Base-by-base conservation (phyloP, 2,797 vertebrate genomes). In the Moxostoma hubbsi region DNA sequence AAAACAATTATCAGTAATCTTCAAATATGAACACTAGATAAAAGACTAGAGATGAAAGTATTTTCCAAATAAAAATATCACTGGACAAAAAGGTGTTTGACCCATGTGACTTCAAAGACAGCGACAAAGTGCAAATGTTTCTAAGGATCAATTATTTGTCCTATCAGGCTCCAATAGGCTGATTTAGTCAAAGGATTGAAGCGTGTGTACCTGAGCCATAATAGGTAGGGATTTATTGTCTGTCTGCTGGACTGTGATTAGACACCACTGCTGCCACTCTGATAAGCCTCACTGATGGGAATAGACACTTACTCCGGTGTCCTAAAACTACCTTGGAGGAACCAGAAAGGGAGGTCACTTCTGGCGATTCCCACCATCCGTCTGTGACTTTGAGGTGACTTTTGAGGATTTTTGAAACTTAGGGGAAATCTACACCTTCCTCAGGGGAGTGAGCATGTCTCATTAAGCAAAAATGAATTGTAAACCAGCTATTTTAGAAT, bases 1-100 rank as follows among this genome's bases (percentile, higher is more conserved):
- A 94, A 91, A 89, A 87, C 89, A 91, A 93, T 92, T 90, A 92
- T 90, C 91, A 91, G 90, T 91, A 89, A 86, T 54, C 65, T 82
- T 81, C 65, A 73, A 57, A 81, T 68, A 36, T 24, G 15, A 51
- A 76, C 49, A 66, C n/a, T 73, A 75, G 73, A 68, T 51, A 11
- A 15, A 9, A 13, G 13, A 36, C 36, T 36, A 15, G 72, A 75
- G 54, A 68, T 43, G 79, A 77, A 80, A 59, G 49, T 55, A 74
- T 69, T 71, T 78, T 72, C 63, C 73, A 71, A 8, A 16, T 67
- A 6, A 68, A 73, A 83, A 15, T 79, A 47, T 18, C 61, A 65
- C 53, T 11, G 63, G 67, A 58, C 18, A 51, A 70, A 76, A 63
- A 57, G 1, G 9, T 2, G 3, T 64, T 11, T 5, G 49, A 65